phyloP scores from a whole-genome alignment of 2,888 invertebrate genomes.

The Pterostichus niger region DNA sequence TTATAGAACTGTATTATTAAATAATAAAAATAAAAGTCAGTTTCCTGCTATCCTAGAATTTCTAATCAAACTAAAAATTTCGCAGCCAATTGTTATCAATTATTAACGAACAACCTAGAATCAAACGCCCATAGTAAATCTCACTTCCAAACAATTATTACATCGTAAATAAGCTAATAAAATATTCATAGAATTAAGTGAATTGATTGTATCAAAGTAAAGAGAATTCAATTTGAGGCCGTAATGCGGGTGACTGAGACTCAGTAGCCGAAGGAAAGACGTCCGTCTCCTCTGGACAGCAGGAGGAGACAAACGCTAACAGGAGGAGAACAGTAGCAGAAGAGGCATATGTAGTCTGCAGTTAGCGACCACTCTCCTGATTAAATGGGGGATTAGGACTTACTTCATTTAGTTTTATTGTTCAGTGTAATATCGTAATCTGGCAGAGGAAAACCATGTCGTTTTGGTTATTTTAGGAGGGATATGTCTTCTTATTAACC shows the following conservation, averaged over 20 bases:
- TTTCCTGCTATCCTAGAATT: conserved; percentile 32
- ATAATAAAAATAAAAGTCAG: too few relatives aligned
- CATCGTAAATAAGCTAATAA: conserved; percentile 70
- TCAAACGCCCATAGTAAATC: conserved; percentile 58
- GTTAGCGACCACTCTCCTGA: conserved; percentile 63
- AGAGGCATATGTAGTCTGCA: conserved; percentile 60
- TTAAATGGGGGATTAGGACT: conserved; percentile 59
- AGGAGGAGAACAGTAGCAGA: conserved; percentile 2
- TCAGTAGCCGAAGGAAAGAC: conserved; percentile 20
- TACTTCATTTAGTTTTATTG: conserved; percentile 61
- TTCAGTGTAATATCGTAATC: conserved; percentile 57
- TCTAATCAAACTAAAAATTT: conserved; percentile 16
- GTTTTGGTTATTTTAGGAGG: conserved; percentile 45
- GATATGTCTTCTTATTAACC: conserved; percentile 40
- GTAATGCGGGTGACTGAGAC: conserved; percentile 63
- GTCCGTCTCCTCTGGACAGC: neutral
- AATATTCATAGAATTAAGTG: conserved; percentile 71
- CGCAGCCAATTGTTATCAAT: conserved; percentile 37
- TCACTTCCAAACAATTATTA: conserved; percentile 68
- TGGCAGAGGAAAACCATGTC: conserved; percentile 28
- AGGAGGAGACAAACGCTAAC: neutral
- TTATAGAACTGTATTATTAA: too few relatives aligned
- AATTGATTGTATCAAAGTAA: conserved; percentile 70
- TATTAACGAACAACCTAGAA: conserved; percentile 20
- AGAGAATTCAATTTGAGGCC: conserved; percentile 69